Conservation (phyloP, 2,113 vertebrate genomes). For the Oreochromis tanganicae region DNA sequence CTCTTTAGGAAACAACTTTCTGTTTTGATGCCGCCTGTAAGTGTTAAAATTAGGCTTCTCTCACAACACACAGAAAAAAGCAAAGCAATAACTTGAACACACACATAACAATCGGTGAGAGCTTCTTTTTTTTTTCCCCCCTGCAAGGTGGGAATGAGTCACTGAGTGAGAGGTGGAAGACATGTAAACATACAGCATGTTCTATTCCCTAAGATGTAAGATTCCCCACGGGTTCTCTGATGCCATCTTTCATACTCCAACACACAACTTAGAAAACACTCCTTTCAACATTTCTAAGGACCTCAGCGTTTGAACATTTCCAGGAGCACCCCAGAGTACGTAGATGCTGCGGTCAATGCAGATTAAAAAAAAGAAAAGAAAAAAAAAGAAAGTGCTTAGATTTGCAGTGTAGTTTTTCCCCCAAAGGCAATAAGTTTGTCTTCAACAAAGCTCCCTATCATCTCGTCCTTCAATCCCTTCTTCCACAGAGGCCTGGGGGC, state of each 20-base stretch:
- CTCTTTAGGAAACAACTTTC: background rate
- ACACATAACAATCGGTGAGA: background rate
- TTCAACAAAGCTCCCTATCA: slow-evolving; percentile 10
- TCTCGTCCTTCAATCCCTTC: slow-evolving; percentile 27
- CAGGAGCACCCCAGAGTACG: slow-evolving; percentile 13
- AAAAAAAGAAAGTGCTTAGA: background rate
- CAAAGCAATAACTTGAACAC: slow-evolving; percentile 23
- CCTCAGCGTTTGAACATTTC: slow-evolving; percentile 7
- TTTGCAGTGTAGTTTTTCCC: background rate
- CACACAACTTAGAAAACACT: background rate
- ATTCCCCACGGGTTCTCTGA: background rate
- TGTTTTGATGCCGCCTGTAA: background rate
- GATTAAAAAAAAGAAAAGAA: background rate
- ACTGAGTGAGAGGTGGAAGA: slow-evolving; percentile 1
- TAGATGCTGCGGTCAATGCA: background rate
- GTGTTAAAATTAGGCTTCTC: slow-evolving; percentile 15
- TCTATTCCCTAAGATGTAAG: background rate
- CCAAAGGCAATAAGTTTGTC: background rate
- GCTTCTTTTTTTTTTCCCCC: background rate
- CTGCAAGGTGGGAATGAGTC: background rate
- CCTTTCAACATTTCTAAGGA: slow-evolving; percentile 5
- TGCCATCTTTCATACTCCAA: background rate
- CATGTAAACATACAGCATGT: slow-evolving; percentile 10
- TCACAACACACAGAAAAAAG: background rate
- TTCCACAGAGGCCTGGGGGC: slow-evolving; percentile 6